phyloP scores from a whole-genome alignment of 1,140 invertebrate species.

The Spodoptera frugiperda region DNA sequence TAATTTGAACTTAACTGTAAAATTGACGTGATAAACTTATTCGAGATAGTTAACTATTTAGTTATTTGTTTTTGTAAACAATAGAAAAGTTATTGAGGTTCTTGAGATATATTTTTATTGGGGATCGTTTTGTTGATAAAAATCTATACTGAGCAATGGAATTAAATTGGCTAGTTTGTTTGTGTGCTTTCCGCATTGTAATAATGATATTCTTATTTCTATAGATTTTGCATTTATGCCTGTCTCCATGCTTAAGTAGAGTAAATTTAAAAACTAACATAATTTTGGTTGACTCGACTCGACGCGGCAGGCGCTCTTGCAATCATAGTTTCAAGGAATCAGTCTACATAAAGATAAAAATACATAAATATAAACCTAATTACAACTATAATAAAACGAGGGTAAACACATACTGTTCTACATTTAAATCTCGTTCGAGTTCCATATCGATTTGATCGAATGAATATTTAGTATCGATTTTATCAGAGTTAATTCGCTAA shows the following conservation, averaged over 20 bases:
- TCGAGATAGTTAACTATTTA: background rate
- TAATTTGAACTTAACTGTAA: conserved; percentile 59
- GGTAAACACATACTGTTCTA: no score
- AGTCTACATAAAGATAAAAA: no score
- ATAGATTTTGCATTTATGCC: no score
- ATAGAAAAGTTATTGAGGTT: conserved; percentile 17
- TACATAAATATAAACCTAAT: no score
- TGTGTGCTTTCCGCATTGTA: no score
- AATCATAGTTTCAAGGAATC: no score
- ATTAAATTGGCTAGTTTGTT: background rate
- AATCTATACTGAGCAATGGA: background rate
- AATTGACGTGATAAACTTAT: conserved; percentile 46
- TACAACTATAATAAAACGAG: no score
- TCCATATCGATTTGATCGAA: conserved; percentile 11
- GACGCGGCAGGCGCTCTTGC: no score
- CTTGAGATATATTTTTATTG: background rate
- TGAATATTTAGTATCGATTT: conserved; percentile 30
- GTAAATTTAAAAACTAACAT: no score
- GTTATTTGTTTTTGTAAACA: conserved; percentile 35
- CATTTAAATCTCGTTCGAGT: background rate
- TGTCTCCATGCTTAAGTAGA: no score
- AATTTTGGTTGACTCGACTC: no score
- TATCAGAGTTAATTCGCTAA: conserved; percentile 26
- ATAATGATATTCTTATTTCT: no score
- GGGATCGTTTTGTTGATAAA: background rate